phyloP scores from a whole-genome alignment of 2,888 invertebrate species.

The Drosophila ustulata region DNA sequence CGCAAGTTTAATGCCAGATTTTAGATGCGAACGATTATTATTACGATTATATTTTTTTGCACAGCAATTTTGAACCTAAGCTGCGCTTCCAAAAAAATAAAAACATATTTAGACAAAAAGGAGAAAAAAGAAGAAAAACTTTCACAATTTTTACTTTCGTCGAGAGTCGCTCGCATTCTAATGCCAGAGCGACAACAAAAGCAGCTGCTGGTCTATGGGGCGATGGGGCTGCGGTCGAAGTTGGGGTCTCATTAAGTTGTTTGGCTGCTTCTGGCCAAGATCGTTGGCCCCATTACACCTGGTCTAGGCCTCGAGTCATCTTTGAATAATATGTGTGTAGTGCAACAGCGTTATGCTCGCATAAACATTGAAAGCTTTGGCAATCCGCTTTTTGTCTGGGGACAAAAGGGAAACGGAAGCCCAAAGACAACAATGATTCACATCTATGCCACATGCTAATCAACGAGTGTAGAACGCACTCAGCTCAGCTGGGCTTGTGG shows the following conservation, averaged over 20 bases:
- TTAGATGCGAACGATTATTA: conserved; percentile 46
- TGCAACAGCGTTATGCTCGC: conserved; percentile 76
- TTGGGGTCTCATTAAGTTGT: conserved; percentile 69
- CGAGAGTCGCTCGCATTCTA: conserved; percentile 71
- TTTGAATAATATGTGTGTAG: conserved; percentile 35
- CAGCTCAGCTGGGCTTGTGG: conserved; percentile 36
- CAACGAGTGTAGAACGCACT: conserved; percentile 52
- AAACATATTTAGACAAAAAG: conserved; percentile 1
- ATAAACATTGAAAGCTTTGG: conserved; percentile 56
- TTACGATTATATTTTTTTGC: conserved; percentile 43
- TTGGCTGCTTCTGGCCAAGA: conserved; percentile 71
- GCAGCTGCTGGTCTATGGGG: conserved; percentile 6
- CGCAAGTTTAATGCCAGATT: conserved; percentile 49
- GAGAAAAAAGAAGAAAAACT: conserved; percentile 51
- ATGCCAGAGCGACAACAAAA: conserved; percentile 50
- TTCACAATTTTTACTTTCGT: conserved; percentile 79
- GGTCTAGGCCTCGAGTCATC: conserved; percentile 44
- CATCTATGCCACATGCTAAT: conserved; percentile 78
- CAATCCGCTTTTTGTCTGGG: conserved; percentile 3
- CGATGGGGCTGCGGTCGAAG: conserved; percentile 15
- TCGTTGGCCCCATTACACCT: conserved; percentile 73
- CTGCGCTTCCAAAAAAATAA: conserved; percentile 25
- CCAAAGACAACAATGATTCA: conserved; percentile 51
- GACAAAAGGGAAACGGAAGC: conserved; percentile 73
- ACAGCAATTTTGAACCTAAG: conserved; percentile 51